Percentiles rank a stretch among this genome's conserved stretches.
Conservation (phyloP, 2,113 vertebrate genomes). For the Ptilorrhoa leucosticta region DNA sequence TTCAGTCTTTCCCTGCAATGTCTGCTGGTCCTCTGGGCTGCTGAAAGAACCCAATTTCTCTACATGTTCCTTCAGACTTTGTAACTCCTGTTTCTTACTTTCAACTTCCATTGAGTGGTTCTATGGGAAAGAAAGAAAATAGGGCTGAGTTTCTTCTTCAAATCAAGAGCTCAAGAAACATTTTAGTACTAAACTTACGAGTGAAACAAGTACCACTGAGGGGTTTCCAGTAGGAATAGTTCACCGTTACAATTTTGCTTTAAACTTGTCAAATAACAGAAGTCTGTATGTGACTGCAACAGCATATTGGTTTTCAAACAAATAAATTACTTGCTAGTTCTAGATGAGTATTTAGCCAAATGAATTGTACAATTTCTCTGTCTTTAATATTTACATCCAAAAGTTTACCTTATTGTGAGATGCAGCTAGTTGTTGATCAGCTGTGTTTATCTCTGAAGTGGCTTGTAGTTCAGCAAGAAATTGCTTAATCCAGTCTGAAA, state of each 20-base stretch:
- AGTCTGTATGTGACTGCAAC: neutral
- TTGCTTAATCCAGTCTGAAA: conserved; percentile 86
- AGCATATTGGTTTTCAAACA: neutral
- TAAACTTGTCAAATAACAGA: neutral
- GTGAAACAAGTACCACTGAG: neutral
- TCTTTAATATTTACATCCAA: neutral
- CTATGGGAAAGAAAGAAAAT: conserved; percentile 62
- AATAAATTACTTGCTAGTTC: neutral
- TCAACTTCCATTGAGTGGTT: conserved; percentile 76
- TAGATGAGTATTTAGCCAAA: neutral
- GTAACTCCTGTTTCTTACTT: conserved; percentile 65
- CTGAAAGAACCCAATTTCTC: conserved; percentile 73
- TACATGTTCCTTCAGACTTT: conserved; percentile 74
- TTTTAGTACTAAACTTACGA: neutral
- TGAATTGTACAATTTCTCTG: neutral
- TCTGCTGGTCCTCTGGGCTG: conserved; percentile 75
- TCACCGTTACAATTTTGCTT: neutral
- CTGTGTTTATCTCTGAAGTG: conserved; percentile 80
- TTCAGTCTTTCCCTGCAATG: conserved; percentile 78
- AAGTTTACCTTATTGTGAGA: conserved; percentile 81
- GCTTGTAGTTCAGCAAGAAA: conserved; percentile 82
- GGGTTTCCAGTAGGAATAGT: neutral
- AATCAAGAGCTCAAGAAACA: neutral
- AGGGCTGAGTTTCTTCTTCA: neutral
- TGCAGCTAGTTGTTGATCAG: conserved; percentile 74